These are phyloP conservation scores for Drosophila subpulchrella DNA, from an alignment of 1,140 invertebrate genomes.

Conservation along the genomic window DNA sequence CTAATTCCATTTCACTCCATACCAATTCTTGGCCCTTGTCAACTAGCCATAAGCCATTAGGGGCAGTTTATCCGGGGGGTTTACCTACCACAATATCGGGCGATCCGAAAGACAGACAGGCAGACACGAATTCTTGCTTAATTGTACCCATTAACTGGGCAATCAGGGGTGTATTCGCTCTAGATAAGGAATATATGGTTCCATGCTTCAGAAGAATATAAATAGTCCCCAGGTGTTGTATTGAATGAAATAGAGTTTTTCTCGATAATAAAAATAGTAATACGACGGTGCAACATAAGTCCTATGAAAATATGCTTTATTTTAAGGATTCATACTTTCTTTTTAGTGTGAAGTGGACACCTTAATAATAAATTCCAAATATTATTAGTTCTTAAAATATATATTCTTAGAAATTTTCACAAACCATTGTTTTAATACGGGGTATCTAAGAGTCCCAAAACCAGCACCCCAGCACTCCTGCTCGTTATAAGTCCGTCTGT, in stretches of 20 bases:
- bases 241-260: not conserved
- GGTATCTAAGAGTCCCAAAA: not conserved
- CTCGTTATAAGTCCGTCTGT: conserved; percentile 41
- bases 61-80: conserved; percentile 14
- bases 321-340: too few relatives aligned
- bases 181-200: not conserved
- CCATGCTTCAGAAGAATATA: too few relatives aligned
- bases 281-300: too few relatives aligned
- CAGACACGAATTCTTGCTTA: conserved; percentile 59
- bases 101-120: conserved; percentile 13
- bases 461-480: not conserved
- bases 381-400: not conserved
- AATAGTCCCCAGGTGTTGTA: too few relatives aligned
- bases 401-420: too few relatives aligned
- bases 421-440: too few relatives aligned
- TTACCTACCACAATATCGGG: conserved; percentile 39
- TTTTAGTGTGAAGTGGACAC: too few relatives aligned
- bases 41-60: conserved; percentile 75
- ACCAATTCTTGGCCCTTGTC: conserved; percentile 29
- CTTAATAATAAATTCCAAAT: too few relatives aligned
- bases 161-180: not conserved
- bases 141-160: conserved; percentile 28
- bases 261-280: not conserved
- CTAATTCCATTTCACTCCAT: conserved; percentile 46
- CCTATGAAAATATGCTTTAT: not conserved